Evolutionary conservation across 2,888 invertebrate species (phyloP), one percentile per base, ranked within the genome.

Genomic region (Ellobium chinense): DNA sequence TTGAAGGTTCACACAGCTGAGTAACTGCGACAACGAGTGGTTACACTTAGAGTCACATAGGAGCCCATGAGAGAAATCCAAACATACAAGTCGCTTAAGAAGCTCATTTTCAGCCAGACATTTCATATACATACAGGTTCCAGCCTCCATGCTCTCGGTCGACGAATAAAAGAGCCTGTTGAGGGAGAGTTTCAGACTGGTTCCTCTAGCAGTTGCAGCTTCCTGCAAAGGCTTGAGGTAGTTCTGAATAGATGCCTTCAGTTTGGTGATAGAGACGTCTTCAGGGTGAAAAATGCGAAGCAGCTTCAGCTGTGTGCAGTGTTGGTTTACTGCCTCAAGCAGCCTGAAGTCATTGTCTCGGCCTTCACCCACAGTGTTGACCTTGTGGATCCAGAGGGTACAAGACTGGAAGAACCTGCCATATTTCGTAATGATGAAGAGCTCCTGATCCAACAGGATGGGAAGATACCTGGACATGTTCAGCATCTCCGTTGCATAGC

Each of bases 61-160:
- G 14, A 80, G 58, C 24, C 82, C 82, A 60, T 83, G 82, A 14
- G 82, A 83, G 54, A 83, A 80, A 56, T 83, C 82, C 69, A 83
- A 39, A 21, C 74, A 74, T 2, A 60, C 36, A 7, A 83, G 34
- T 9, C 14, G 36, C 21, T 2, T 21, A n/a, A 78, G 21, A 31
- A 78, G 72, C 4, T 62, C 27, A 18, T 62, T 63, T 18, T 65
- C 72, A 9, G 34, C 12, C 18, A 78, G 2, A 60, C 34, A 63
- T 12, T 24, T 27, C 34, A 78, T 21, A 60, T 70, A 78, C 27
- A 56, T 63, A 1, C 46, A n/a, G 27, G 72, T 78, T 1, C 70
- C 78, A n/a, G 63, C 31, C 21, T 46, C n/a, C 4, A 78, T 5
- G n/a, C 37, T 70, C n/a, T 83, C 80, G 7, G 81, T 62, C 9